Conservation (phyloP, 2,113 vertebrate species). For the Hiodon tergisus region DNA sequence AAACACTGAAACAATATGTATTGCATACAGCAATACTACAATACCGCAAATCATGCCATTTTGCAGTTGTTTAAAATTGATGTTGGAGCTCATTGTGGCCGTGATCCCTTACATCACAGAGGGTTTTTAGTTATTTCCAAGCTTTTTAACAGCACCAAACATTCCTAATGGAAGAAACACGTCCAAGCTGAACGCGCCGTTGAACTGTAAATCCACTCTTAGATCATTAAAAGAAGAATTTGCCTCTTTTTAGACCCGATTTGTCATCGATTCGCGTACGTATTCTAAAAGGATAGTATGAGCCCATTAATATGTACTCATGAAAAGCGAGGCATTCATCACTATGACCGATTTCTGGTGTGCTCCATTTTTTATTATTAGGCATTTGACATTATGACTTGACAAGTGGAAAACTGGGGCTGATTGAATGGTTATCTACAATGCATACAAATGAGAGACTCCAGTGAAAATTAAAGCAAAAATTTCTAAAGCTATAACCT, state of each 20-base stretch:
- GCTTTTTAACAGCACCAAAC: not conserved
- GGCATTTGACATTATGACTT: slow-evolving; percentile 32
- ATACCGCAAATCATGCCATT: not conserved
- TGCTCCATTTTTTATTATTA: slow-evolving; percentile 43
- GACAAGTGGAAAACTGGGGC: slow-evolving; percentile 34
- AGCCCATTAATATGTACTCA: slow-evolving; percentile 8
- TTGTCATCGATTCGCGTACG: slow-evolving; percentile 5
- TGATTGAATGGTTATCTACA: slow-evolving; percentile 34
- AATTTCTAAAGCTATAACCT: not conserved
- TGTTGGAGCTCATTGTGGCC: not conserved
- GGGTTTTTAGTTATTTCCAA: not conserved
- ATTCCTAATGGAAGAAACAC: no score
- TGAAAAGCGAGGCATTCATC: slow-evolving; percentile 33
- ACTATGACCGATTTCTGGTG: slow-evolving; percentile 19
- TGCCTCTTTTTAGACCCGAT: not conserved
- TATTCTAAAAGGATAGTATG: not conserved
- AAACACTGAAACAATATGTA: not conserved
- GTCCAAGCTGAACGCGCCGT: no score
- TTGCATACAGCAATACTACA: not conserved
- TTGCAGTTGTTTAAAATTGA: not conserved
- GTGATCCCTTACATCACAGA: not conserved
- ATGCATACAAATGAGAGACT: slow-evolving; percentile 44
- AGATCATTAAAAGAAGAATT: slow-evolving; percentile 3
- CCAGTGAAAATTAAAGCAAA: slow-evolving; percentile 1
- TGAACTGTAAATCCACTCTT: slow-evolving; percentile 2